These are phyloP conservation scores for Hybos culiciformis DNA, from an alignment of 2,888 invertebrate species.

Conservation along the genomic window DNA sequence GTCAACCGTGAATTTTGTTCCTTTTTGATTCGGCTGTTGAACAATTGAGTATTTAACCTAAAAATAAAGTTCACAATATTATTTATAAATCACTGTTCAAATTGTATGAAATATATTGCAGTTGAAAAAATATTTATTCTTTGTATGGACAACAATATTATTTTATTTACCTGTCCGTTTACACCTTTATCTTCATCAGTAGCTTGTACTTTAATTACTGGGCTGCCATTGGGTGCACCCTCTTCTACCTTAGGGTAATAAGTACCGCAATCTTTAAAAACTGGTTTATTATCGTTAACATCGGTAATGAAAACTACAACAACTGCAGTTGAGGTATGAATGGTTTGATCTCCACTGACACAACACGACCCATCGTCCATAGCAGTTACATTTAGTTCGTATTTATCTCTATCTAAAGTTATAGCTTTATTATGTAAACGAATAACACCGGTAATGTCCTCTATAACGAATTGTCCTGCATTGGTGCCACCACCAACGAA, in stretches of 20 bases:
- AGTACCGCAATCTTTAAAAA: constrained; percentile 84
- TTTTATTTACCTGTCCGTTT: constrained; percentile 55
- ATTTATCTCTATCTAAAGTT: constrained; percentile 80
- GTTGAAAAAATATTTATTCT: not conserved
- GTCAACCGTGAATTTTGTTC: constrained; percentile 89
- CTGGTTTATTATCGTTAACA: constrained; percentile 93
- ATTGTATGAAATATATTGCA: too few relatives aligned
- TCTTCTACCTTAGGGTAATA: constrained; percentile 92
- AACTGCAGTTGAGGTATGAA: constrained; percentile 86
- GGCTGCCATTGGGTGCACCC: constrained; percentile 85
- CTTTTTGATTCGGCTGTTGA: constrained; percentile 88
- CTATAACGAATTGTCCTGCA: constrained; percentile 87
- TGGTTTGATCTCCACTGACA: constrained; percentile 70
- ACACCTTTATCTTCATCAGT: constrained; percentile 94
- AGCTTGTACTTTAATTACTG: constrained; percentile 85
- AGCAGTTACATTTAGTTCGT: constrained; percentile 92
- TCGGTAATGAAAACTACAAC: constrained; percentile 95
- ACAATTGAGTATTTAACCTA: constrained; percentile 89
- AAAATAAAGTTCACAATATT: constrained; percentile 11
- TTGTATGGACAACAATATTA: not conserved
- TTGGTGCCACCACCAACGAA: constrained; percentile 82
- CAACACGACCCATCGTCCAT: constrained; percentile 97
- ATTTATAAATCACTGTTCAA: too few relatives aligned
- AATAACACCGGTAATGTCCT: constrained; percentile 89
- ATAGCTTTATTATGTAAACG: constrained; percentile 77